Base-by-base conservation (phyloP, 2,888 invertebrate genomes). In the Hemithea aestivaria region DNA sequence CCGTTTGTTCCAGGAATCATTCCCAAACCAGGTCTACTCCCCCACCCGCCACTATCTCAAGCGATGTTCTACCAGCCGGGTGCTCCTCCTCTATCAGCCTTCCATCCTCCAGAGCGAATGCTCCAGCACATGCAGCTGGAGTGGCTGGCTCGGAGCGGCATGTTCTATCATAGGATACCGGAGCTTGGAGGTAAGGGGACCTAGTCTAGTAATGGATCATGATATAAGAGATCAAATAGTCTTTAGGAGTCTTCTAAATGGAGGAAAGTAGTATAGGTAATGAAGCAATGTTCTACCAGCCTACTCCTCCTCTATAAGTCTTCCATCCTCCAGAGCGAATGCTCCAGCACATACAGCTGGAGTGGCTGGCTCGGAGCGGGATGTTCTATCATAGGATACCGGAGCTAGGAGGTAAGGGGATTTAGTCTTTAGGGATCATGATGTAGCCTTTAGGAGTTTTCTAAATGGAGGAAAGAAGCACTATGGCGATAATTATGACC, bases 351-450 rank as follows among this genome's bases (percentile, higher is more conserved):
- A 91, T 94, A 85, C 94, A 94, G 74, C 88, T 96, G 48, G 97
- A 97, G 75, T 96, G 96, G 93, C 87, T 97, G 48, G 96, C 97
- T 3, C 90, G 96, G 57, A 94, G 96, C 2, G 96, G 96, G 10
- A 96, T 97, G 95, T 91, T 96, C 53, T 96, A 96, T 68, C 96
- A 96, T 25, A 88, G 96, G 67, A 89, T 96, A 63, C 95, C 96
- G 0, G 96, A 96, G 64, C 74, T 96, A 32, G 91, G 94, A 62
- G 95, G 95, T 91, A 55, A 87, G 90, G n/a, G n/a, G n/a, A n/a
- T n/a, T n/a, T n/a, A n/a, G n/a, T n/a, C n/a, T n/a, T n/a, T n/a
- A n/a, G n/a, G n/a, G n/a, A n/a, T n/a, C n/a, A n/a, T n/a, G n/a
- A n/a, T n/a, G n/a, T n/a, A n/a, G n/a, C n/a, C n/a, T n/a, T n/a